phyloP scores from a whole-genome alignment of 2,797 vertebrate genomes.

The Cottoperca gobio region DNA sequence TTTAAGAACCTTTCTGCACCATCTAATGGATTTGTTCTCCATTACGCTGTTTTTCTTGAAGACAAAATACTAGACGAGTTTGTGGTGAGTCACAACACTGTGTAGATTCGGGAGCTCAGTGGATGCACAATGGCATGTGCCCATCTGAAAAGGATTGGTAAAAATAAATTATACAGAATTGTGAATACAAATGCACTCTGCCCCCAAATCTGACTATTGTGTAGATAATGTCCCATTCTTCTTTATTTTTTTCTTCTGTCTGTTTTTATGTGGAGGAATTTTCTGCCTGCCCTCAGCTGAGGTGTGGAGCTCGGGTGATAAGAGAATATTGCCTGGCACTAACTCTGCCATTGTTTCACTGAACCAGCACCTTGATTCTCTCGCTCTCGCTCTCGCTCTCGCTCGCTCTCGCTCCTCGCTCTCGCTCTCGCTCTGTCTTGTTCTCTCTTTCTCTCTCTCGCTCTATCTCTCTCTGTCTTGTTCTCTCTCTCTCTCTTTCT shows the following conservation, averaged over 20 bases:
- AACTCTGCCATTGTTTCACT: slow-evolving; percentile 66
- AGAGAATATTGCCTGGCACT: slow-evolving; percentile 70
- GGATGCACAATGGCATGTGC: slow-evolving; percentile 5
- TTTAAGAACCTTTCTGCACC: slow-evolving; percentile 36
- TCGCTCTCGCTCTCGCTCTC: too few relatives aligned
- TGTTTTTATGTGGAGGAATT: slow-evolving; percentile 39
- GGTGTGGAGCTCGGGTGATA: slow-evolving; percentile 62
- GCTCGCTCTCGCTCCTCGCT: slow-evolving; percentile 35
- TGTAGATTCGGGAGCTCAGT: slow-evolving; percentile 9
- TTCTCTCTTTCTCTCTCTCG: too few relatives aligned
- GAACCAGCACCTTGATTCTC: slow-evolving; percentile 61
- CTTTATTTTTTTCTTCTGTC: background rate
- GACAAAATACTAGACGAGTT: slow-evolving; percentile 17
- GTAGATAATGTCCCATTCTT: slow-evolving; percentile 44
- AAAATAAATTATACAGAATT: slow-evolving; percentile 42
- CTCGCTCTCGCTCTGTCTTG: slow-evolving; percentile 35
- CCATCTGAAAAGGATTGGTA: slow-evolving; percentile 38
- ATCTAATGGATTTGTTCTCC: slow-evolving; percentile 46
- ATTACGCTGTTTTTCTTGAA: slow-evolving; percentile 20
- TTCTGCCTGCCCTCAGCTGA: slow-evolving; percentile 31
- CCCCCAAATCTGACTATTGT: slow-evolving; percentile 36
- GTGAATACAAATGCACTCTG: slow-evolving; percentile 44
- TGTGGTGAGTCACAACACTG: slow-evolving; percentile 26
- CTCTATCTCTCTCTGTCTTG: too few relatives aligned
- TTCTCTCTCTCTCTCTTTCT: too few relatives aligned